Evolutionary conservation across 2,888 invertebrate genomes (phyloP), one percentile per base, ranked within the genome.

Genomic region (Calliopum simillimum): DNA sequence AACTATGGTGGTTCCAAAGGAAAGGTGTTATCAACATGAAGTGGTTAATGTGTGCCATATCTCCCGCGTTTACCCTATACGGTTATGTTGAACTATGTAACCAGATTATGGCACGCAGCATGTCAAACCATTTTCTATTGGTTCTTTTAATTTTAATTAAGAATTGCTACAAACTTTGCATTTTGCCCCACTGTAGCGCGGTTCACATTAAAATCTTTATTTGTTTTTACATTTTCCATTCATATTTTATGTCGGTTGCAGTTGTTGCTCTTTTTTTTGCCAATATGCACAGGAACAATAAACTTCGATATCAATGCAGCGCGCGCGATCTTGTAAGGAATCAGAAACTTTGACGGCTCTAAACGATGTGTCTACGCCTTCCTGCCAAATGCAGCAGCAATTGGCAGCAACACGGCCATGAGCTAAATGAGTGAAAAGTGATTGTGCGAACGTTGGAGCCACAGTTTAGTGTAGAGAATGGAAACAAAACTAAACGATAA

Each of bases 321-420:
- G 33, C 33, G 33, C 33, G 33, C 8, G 33, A 33, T 33, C 33
- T 33, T 33, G 33, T 8, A 33, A 33, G 33, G 49, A 19, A 63
- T 63, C 49, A 19, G n/a, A 25, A 19, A 33, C 63, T 49, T 23
- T 49, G 63, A 21, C 49, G 49, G 47, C 14, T 47, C 23, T 49
- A 43, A 61, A 61, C 59, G 44, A 43, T 61, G 59, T 44, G 44
- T 44, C 44, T 62, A 19, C 61, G 61, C 61, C 61, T 62, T 46
- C 44, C 61, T 62, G 61, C 44, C 61, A 46, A 62, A 47, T n/a
- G 25, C 6, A 33, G 33, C 33, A 33, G 33, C 33, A 33, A 33
- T 0, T 8, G 33, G 33, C 33, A 33, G 33, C 33, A 33, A 8
- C 8, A 8, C 5, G 23, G 56, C 56, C 56, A 58, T 33, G 41